A percentile compares a stretch with the other conserved stretches of the same genome.
phyloP scores from a whole-genome alignment of 1,140 invertebrate genomes.

The Drosophila rufa region DNA sequence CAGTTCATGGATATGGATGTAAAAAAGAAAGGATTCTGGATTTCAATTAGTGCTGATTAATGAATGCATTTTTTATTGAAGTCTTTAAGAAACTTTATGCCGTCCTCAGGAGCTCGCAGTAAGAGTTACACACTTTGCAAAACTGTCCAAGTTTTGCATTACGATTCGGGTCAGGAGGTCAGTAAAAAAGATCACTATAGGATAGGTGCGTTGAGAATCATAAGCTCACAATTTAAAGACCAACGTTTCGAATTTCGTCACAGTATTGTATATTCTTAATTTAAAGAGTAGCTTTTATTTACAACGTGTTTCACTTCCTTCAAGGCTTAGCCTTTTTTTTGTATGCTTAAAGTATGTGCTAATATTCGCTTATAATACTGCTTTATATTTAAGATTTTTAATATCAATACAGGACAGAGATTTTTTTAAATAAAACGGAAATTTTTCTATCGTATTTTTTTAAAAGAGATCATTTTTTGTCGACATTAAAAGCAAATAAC shows the following conservation, averaged over 20 bases:
- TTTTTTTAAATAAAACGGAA: neutral
- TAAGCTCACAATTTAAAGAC: neutral
- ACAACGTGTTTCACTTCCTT: neutral
- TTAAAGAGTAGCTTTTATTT: no score
- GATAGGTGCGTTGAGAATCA: neutral
- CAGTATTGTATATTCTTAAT: neutral
- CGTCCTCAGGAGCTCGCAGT: neutral
- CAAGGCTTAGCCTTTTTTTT: neutral
- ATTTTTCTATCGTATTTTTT: no score
- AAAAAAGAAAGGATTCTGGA: conserved; percentile 4
- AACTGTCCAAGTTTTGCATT: neutral
- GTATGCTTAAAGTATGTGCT: no score
- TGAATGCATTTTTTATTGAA: neutral
- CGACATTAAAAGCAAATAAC: no score
- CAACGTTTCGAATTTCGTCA: neutral
- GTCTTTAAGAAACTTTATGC: neutral
- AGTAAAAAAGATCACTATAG: neutral
- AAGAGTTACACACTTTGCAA: neutral
- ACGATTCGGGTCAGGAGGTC: neutral
- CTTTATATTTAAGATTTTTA: no score
- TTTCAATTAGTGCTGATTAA: neutral
- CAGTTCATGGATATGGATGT: neutral
- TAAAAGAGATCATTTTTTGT: no score
- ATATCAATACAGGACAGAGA: no score
- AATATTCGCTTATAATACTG: no score